A percentile compares a stretch with the other conserved stretches of the same genome.
Conservation (phyloP, 2,888 invertebrate species). For the Tetanocera ferruginea region DNA sequence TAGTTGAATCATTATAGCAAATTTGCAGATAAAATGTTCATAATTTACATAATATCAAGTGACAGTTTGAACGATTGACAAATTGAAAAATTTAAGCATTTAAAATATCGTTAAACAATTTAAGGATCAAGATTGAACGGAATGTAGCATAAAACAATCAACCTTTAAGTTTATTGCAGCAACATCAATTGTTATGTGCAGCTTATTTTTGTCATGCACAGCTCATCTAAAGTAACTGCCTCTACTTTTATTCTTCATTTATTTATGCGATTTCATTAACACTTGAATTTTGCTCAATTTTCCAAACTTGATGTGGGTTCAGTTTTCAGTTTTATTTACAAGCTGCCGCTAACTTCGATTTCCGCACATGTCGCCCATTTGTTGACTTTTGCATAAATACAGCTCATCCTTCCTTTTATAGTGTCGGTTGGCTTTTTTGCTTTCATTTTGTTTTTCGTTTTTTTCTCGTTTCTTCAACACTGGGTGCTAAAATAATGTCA, state of each 20-base stretch:
- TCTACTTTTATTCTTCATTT: not conserved
- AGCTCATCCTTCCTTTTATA: constrained; percentile 9
- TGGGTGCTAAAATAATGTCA: constrained; percentile 30
- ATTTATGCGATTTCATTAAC: not conserved
- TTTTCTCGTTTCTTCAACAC: not conserved
- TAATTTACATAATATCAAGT: constrained; percentile 6
- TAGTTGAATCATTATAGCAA: constrained; percentile 6
- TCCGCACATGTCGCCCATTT: constrained; percentile 34
- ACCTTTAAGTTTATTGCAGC: not conserved
- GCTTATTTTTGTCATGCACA: not conserved
- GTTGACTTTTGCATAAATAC: constrained; percentile 35
- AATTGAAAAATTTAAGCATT: not conserved
- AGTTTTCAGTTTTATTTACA: constrained; percentile 32
- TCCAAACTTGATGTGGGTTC: constrained; percentile 6
- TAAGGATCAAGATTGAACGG: not conserved
- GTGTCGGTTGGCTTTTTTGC: not conserved
- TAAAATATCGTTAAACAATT: not conserved
- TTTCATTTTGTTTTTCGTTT: not conserved
- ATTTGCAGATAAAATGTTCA: constrained; percentile 20
- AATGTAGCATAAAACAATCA: not conserved
- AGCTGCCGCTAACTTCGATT: constrained; percentile 27
- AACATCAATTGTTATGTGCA: not conserved
- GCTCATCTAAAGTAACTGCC: not conserved
- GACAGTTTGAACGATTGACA: not conserved
- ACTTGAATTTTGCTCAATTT: constrained; percentile 8